Base-by-base conservation (phyloP, 64 coral and sea anemone genomes). In the Acropora tenuis region DNA sequence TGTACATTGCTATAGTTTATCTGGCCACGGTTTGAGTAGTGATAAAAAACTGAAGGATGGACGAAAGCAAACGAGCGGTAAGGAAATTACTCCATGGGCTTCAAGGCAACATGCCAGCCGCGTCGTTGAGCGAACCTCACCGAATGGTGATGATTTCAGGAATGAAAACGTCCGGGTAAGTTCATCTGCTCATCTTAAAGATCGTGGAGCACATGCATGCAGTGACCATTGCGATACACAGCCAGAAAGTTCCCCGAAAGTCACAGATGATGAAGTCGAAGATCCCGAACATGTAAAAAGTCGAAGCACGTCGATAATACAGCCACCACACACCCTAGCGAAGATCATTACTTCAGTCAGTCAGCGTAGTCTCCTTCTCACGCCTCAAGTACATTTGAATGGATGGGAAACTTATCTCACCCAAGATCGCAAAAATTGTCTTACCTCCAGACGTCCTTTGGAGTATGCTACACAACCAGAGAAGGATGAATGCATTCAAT, bases 1-100 rank as follows among this genome's bases (percentile, higher is more conserved):
- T 69, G 61, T 84, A 10, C 82, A 84, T 8, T 84, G 82, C 46
- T 84, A 84, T 45, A 84, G 63, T 69, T 67, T 84, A 45, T 84
- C 63, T 68, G 5, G 69, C n/a, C 65, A 45, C 65, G 8, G 41
- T 48, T 69, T 61, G 43, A 71, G 6, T 1, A 48, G 45, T n/a
- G 63, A 48, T 17, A 17, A 43, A 47, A 42, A 71, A 18, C 19
- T 83, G 41, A 8, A 63, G 30, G 42, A 44, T 46, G 20, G 5
- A 12, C 0, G 8, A 3, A 8, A 11, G 5, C 8, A 43, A 11
- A 13, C 1, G 11, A 45, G 44, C 13, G 17, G 58, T 6, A 66
- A 83, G 58, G 59, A 43, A 42, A 16, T 61, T 5, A 10, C 5
- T 55, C 52, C 42, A 30, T 19, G 40, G 63, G 12, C 20, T n/a